Conservation (phyloP, 2,797 vertebrate species). For the Sorex maritimensis region DNA sequence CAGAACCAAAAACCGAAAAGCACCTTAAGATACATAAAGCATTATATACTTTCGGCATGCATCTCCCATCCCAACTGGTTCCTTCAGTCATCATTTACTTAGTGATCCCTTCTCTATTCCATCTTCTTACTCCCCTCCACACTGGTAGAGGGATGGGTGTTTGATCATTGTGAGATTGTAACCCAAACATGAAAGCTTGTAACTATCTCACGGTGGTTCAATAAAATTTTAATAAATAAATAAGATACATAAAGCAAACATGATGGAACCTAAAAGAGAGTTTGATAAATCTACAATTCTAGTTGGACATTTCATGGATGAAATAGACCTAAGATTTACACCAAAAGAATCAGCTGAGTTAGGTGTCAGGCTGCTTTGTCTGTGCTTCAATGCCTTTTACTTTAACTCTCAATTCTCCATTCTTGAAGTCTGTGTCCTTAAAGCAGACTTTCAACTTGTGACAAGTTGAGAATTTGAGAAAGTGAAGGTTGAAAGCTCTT, state of each 20-base stretch:
- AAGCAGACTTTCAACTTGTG: constrained; percentile 21
- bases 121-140: no score
- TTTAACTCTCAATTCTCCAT: not conserved
- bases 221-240: no score
- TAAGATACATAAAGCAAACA: not conserved
- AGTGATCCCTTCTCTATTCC: no score
- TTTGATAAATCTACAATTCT: not conserved
- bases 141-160: no score
- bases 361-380: not conserved
- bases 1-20: no score
- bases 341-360: constrained; percentile 26
- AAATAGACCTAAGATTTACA: constrained; percentile 29
- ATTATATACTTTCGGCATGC: not conserved
- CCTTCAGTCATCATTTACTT: no score
- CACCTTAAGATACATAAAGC: constrained; percentile 13
- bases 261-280: not conserved
- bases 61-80: no score
- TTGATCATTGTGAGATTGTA: no score
- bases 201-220: no score
- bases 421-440: not conserved
- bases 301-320: not conserved
- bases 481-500: constrained; percentile 38
- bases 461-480: constrained; percentile 61
- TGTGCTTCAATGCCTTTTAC: constrained; percentile 9
- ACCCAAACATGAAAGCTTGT: no score